Conservation (phyloP, 2,113 vertebrate species). For the Phodopus roborovskii region DNA sequence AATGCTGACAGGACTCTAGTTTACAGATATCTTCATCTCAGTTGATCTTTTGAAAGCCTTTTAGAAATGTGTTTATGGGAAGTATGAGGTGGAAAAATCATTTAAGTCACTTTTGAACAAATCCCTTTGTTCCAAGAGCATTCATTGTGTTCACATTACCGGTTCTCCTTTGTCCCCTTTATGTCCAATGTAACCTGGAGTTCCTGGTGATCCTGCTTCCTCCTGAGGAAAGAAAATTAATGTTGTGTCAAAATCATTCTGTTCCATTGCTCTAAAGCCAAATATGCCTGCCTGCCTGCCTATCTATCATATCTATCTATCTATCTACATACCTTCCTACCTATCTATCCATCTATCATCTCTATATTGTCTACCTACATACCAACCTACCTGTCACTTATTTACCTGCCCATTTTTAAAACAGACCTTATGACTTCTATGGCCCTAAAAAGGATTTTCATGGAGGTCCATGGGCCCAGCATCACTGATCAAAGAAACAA, state of each 20-base stretch:
- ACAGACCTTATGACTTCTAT: not conserved
- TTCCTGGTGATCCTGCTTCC: constrained; percentile 89
- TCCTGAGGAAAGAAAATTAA: constrained; percentile 85
- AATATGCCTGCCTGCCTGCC: not conserved
- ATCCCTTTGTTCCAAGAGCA: not conserved
- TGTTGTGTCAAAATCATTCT: constrained; percentile 58
- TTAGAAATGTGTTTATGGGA: not conserved
- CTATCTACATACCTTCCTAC: not conserved
- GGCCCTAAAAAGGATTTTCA: not conserved
- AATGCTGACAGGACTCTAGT: not conserved
- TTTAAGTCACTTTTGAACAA: not conserved
- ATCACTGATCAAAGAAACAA: not conserved
- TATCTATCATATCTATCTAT: not conserved
- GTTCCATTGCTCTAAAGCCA: not conserved
- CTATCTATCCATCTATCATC: not conserved
- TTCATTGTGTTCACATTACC: constrained; percentile 82
- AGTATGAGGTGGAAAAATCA: not conserved
- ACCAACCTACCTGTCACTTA: not conserved
- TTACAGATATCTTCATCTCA: not conserved
- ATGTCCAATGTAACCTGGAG: constrained; percentile 87
- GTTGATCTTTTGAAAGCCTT: not conserved
- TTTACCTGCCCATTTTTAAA: not conserved
- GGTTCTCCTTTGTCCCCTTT: constrained; percentile 91
- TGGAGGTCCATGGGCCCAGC: rapidly evolving
- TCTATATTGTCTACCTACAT: not conserved